Base-by-base conservation (phyloP, 2,113 vertebrate species). In the Pluvianellus socialis region DNA sequence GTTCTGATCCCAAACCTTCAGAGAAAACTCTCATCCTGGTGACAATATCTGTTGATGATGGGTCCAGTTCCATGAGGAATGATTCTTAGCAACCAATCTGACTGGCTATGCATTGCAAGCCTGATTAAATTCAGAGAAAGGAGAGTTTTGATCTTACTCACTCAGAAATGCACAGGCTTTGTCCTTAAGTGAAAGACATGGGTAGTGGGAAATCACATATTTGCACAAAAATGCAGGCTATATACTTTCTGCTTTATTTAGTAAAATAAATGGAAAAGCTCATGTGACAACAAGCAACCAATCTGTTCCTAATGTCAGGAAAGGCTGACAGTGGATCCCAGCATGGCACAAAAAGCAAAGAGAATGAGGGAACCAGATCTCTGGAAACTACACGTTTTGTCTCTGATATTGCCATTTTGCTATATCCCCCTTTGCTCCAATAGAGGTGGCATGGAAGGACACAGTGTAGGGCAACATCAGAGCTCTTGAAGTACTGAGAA, bases 181-280 rank as follows among this genome's bases (percentile, higher is more conserved):
- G 28, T 66, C 42, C n/a, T 66, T 79, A 85, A 77, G 26, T 73
- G 66, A 87, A 91, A 91, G 63, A 35, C 9, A 50, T 6, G 5
- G 7, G 8, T 18, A 94, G 38, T 79, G 53, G 19, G 20, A 95
- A 95, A 91, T 68, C 62, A 61, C 1, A 13, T 28, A 59, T 50
- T 76, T 91, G n/a, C 38, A 76, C 72, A 33, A 92, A 94, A 90
- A 90, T n/a, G 91, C 47, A 88, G n/a, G 47, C 16, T 72, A 83
- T 76, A 85, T 21, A 80, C 21, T 74, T 94, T 83, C 38, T 92
- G 45, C 38, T 97, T 97, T 97, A 96, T 95, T 97, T 96, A 92
- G 84, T 83, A 96, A 92, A 91, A 90, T 35, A 83, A 93, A 94
- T 65, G 14, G 23, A 61, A 88, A 88, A 75, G 33, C 77, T 79